Evolutionary conservation across 2,888 invertebrate genomes (phyloP), one percentile per base, ranked within the genome.

Genomic region (Operophtera brumata): DNA sequence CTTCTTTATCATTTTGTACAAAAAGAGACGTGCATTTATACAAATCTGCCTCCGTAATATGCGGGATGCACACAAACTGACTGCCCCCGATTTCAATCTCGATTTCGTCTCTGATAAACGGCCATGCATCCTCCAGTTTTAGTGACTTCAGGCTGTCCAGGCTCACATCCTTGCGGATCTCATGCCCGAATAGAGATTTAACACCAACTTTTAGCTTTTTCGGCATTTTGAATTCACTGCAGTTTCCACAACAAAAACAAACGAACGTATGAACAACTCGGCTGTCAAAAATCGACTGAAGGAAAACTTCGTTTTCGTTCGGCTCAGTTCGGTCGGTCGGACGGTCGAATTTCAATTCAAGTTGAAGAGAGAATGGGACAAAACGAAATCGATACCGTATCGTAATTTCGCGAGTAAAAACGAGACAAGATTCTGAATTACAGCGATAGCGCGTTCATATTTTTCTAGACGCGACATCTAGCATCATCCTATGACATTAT

Each of bases 51-150:
- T 91, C 91, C 6, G 91, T 91, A 61, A 91, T 88, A 68, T 89
- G 87, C 57, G 91, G 91, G 57, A 91, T 90, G 73, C 91, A 91
- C 52, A 90, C 84, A 44, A 89, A 76, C 69, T 89, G 84, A 59
- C 80, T 86, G 64, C 84, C 85, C n/a, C 90, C 91, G 56, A 90
- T 90, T 79, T 91, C 91, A 42, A 77, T 85, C 69, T 90, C 91
- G 44, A 91, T 90, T 82, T 91, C 91, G 59, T 90, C 90, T 66
- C 91, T 80, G 43, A 91, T 91, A 70, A 90, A 91, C 11, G 91
- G 90, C 91, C 91, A 91, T 0, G 90, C 90, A 52, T 90, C 90
- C 61, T 90, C 90, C 39, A 91, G 73, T 62, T 88, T 88, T 8
- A 91, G 70, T 12, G 91, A 91, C 59, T 88, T 85, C 50, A 91